These are phyloP conservation scores for Xylophagus ater DNA, from an alignment of 2,888 invertebrate species.

Conservation along the genomic window DNA sequence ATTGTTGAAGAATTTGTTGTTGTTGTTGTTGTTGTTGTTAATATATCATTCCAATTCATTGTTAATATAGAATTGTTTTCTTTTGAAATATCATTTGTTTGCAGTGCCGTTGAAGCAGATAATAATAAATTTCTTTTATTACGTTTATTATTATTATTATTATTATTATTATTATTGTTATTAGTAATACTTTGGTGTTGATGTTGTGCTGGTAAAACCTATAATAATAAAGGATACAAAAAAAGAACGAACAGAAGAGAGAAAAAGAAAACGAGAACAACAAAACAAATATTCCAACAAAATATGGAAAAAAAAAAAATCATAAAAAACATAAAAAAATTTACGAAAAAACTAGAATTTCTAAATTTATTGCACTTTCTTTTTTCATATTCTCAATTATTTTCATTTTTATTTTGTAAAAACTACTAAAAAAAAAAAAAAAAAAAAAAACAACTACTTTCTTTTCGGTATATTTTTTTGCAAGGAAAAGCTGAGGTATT, in stretches of 20 bases:
- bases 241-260: constrained; percentile 6
- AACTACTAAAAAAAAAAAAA: not conserved
- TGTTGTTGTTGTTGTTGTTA: constrained; percentile 1
- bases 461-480: not conserved
- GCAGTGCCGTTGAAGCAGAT: constrained; percentile 11
- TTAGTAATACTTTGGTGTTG: no score
- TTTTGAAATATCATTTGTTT: constrained; percentile 13
- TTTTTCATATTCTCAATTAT: no score
- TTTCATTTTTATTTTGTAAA: not conserved
- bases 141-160: constrained; percentile 12
- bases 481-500: not conserved
- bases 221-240: constrained; percentile 9
- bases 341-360: no score
- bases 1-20: not conserved
- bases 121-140: constrained; percentile 13
- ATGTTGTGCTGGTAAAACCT: constrained; percentile 14
- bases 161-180: no score
- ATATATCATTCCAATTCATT: constrained; percentile 11
- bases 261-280: constrained; percentile 6
- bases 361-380: no score
- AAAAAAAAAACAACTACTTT: not conserved
- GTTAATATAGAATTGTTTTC: constrained; percentile 15
- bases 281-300: constrained; percentile 2
- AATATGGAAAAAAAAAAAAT: not conserved
- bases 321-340: not conserved